Base-by-base conservation (phyloP, 2,888 invertebrate genomes). In the Slavum lentiscoides region DNA sequence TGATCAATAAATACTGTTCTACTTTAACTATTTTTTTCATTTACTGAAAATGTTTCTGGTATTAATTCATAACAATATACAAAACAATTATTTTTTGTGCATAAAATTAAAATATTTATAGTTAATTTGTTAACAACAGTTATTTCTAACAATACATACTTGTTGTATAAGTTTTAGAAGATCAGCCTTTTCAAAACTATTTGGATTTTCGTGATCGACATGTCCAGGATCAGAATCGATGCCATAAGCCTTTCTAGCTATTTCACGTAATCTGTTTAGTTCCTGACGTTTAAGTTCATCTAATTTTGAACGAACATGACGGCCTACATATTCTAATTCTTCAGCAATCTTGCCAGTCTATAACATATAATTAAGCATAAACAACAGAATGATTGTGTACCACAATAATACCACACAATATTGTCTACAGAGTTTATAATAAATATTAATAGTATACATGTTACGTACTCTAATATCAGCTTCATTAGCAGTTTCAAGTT, bases 161-260 rank as follows among this genome's bases (percentile, higher is more conserved):
- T 96, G 93, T 73, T 91, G 89, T 82, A 99, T 98, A 6, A 99
- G 90, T 86, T 93, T 95, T 84, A 94, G 93, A 84, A 99, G 89
- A 89, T 99, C 99, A 83, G 94, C 93, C 84, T 96, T 92, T 88
- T 97, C 97, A 86, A 99, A 99, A 0, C 95, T 95, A 84, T 96
- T 93, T 2, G 93, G 92, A 87, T 98, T 98, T 0, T 87, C 87
- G 84, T 95, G 93, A 86, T 98, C 97, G 74, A 99, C 85, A 88
- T 99, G 98, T 82, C 90, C 90, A 6, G 89, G 88, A 23, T 0
- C 88, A 85, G 91, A 87, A 19, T 86, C 86, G 84, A 93, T 92
- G 30, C 30, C 30, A 84, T 88, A 90, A 86, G 91, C 89, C 87
- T 86, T 84, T 70, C 82, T 86, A 0, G 92, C 93, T 67, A 95